Evolutionary conservation across 2,797 vertebrate genomes (phyloP), one percentile per base, ranked within the genome.

Genomic region (Onychomys torridus): DNA sequence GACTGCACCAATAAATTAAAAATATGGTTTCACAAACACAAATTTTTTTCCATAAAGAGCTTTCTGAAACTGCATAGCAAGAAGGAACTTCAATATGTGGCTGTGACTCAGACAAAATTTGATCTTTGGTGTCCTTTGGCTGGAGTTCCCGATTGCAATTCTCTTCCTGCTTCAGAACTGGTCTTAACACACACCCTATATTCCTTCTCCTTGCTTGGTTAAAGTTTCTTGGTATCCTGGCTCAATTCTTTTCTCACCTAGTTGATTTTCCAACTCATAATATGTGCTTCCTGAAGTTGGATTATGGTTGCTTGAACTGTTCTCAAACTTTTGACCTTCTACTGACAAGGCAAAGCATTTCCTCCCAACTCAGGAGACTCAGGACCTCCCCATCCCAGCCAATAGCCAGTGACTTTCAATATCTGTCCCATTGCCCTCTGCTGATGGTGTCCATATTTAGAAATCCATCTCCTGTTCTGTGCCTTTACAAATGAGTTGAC

Each of bases 21-120:
- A 93, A 89, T 76, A 21, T 14, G 57, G 11, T 76, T 96, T 96
- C n/a, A 29, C 71, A 94, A 96, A 91, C 57, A 93, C 55, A 90
- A 91, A 90, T 92, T 94, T 89, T 73, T 65, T 94, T 65, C 25
- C 29, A 83, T 79, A 40, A 29, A 6, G 49, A 96, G 19, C 16
- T 73, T 93, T 93, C 90, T 92, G 55, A 93, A 78, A 77, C 37
- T 81, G 13, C n/a, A 94, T 7, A 78, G 2, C 6, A 91, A 59
- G 61, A 93, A 91, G n/a, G 32, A 83, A 46, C 21, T 79, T 93
- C 29, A 83, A 73, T 94, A 76, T 71, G 84, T 73, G 46, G 46
- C 27, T 85, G 1, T 77, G 46, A 90, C 27, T 77, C 63, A 77
- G 34, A 91, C 19, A 3, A 29, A 77, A 63, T 43, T 89, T 69